These are phyloP conservation scores for Hydroisotoma schaefferi DNA, from an alignment of 2,888 invertebrate species.

Conservation along the genomic window DNA sequence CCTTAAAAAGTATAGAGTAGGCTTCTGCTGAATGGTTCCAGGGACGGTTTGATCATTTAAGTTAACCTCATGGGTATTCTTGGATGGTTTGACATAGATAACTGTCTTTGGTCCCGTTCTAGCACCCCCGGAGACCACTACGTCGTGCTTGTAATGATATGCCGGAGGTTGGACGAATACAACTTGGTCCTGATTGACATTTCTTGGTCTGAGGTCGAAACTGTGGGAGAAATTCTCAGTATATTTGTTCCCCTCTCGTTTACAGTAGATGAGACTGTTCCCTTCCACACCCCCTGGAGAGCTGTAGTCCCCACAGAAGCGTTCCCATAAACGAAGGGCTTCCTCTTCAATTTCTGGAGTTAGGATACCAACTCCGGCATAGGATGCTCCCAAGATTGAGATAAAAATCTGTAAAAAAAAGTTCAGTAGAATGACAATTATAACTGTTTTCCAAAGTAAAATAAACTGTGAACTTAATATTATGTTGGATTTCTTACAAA, in stretches of 20 bases:
- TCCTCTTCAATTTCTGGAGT: constrained; percentile 31
- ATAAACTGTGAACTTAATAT: too few relatives aligned
- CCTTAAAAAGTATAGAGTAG: constrained; percentile 29
- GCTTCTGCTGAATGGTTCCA: constrained; percentile 22
- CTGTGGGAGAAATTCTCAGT: constrained; percentile 26
- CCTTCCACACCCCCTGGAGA: constrained; percentile 23
- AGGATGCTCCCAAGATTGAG: background rate
- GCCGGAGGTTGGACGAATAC: constrained; percentile 18
- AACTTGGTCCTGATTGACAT: too few relatives aligned
- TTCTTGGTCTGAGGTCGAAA: constrained; percentile 23
- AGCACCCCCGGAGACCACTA: constrained; percentile 23
- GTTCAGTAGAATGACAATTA: too few relatives aligned
- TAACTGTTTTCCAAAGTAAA: too few relatives aligned
- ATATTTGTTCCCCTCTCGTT: constrained; percentile 19
- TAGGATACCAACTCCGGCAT: constrained; percentile 22
- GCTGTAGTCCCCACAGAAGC: constrained; percentile 19
- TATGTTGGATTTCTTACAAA: too few relatives aligned
- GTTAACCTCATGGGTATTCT: constrained; percentile 27
- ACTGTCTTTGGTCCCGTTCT: constrained; percentile 21
- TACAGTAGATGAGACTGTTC: constrained; percentile 24
- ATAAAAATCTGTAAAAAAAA: background rate
- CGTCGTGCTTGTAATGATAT: constrained; percentile 25
- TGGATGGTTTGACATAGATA: constrained; percentile 27
- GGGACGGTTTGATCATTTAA: constrained; percentile 18
- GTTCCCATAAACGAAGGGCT: constrained; percentile 29